Evolutionary conservation across 2,888 invertebrate genomes (phyloP), one percentile per base, ranked within the genome.

Genomic region (Drosophila tanythrix): DNA sequence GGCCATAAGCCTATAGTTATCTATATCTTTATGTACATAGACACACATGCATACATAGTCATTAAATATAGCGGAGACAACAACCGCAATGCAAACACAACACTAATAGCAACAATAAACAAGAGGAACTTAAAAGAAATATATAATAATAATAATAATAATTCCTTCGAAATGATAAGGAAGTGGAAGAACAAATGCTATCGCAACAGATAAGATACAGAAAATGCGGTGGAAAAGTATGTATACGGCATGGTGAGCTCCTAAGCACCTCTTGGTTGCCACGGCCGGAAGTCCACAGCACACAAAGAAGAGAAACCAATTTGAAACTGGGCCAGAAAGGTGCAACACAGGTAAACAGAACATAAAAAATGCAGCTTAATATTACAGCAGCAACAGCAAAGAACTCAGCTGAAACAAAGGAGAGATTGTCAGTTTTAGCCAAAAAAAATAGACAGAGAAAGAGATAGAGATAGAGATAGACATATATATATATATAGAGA

Each of bases 81-180:
- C 72, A 66, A 61, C 31, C 65, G 51, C 72, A 81, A 81, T 81
- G 77, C 81, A 81, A 77, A 80, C 79, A 79, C 69, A 50, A 59
- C 67, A 63, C 55, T 63, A 76, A 78, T 68, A 71, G 59, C 70
- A 79, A 77, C 80, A 79, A 77, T 79, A 77, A 79, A 70, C 70
- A 38, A 61, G 61, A 69, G 68, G 62, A 69, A 62, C 60, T 46
- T 46, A 55, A 52, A 46, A 52, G 46, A 40, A 40, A n/a, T 2
- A 51, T 33, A 48, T 40, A 40, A 57, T 21, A 50, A 60, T 46
- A 25, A 46, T 25, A 25, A 25, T 25, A 15, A 15, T 46, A 46
- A 46, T 46, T 46, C 46, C 46, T 25, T 46, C 25, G 46, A 46
- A 46, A 25, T 46, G 59, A 63, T 66, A 51, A 67, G 68, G 57